A percentile compares a stretch with the other conserved stretches of the same genome.
Evolutionary conservation across 2,888 invertebrate genomes (phyloP).

Genomic region (Phlogophora meticulosa): DNA sequence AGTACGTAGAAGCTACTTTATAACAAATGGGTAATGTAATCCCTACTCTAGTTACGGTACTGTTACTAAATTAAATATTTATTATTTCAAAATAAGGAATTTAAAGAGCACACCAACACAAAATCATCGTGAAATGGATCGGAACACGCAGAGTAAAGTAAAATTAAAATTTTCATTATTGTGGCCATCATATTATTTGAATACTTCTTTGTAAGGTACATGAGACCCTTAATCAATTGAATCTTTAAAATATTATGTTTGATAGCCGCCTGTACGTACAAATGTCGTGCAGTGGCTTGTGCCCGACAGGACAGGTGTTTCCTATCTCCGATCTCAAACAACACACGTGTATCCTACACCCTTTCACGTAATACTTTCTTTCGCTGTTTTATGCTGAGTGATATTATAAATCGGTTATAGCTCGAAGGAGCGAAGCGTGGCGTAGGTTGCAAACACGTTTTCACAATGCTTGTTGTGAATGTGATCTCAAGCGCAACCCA

Average conservation of each 20-base stretch:
- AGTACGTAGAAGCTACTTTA: neutral
- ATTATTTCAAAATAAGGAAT: neutral
- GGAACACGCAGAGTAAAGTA: neutral
- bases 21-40: neutral
- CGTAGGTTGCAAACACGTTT: slow-evolving; percentile 32
- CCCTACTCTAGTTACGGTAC: neutral
- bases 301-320: slow-evolving; percentile 61
- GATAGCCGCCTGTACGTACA: slow-evolving; percentile 11
- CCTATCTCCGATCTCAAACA: slow-evolving; percentile 62
- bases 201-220: slow-evolving; percentile 11
- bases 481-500: slow-evolving; percentile 48
- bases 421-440: slow-evolving; percentile 11
- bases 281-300: slow-evolving; percentile 54
- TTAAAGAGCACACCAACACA: neutral
- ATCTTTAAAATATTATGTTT: slow-evolving; percentile 3
- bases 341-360: slow-evolving; percentile 53
- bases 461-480: slow-evolving; percentile 38
- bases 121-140: slow-evolving; percentile 2
- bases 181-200: neutral
- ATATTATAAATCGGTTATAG: slow-evolving; percentile 21
- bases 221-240: slow-evolving; percentile 1
- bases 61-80: neutral
- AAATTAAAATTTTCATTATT: neutral
- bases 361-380: slow-evolving; percentile 50
- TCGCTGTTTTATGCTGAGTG: slow-evolving; percentile 27